Evolutionary conservation across 2,888 invertebrate species (phyloP).

Genomic region (Artemia sp.): DNA sequence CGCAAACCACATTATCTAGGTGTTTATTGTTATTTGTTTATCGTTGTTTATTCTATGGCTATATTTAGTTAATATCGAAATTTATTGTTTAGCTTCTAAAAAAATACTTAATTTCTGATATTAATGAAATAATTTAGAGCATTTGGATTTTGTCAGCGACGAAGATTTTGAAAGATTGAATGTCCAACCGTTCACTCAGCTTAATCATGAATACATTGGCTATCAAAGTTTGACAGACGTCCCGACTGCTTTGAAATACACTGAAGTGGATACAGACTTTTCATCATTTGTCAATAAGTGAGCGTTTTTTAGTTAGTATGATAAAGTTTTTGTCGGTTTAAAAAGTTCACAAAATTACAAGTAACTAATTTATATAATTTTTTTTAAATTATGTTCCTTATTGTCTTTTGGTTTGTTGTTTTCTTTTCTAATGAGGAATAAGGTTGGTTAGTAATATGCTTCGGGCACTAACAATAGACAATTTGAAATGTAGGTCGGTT

Average conservation of each 20-base stretch:
- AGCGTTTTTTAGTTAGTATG: not conserved
- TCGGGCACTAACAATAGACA: too few relatives aligned
- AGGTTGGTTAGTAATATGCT: too few relatives aligned
- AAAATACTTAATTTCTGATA: too few relatives aligned
- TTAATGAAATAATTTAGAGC: constrained; percentile 43
- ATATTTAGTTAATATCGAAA: too few relatives aligned
- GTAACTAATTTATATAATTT: not conserved
- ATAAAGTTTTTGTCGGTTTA: not conserved
- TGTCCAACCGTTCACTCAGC: constrained; percentile 67
- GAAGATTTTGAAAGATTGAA: constrained; percentile 52
- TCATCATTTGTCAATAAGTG: constrained; percentile 31
- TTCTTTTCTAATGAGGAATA: too few relatives aligned
- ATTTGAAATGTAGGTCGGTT: constrained; percentile 34
- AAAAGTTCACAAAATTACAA: constrained; percentile 16
- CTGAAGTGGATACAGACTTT: constrained; percentile 40
- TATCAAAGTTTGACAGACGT: constrained; percentile 92
- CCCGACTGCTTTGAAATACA: constrained; percentile 57
- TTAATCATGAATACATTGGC: constrained; percentile 77
- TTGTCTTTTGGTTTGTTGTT: constrained; percentile 31
- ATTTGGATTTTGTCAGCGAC: constrained; percentile 82
- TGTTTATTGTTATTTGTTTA: too few relatives aligned
- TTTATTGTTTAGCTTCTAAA: too few relatives aligned
- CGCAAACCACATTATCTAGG: too few relatives aligned
- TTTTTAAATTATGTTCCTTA: constrained; percentile 26
- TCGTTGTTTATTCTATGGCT: too few relatives aligned